Evolutionary conservation across 1,140 invertebrate species (phyloP).

Genomic region (Heterodera schachtii): DNA sequence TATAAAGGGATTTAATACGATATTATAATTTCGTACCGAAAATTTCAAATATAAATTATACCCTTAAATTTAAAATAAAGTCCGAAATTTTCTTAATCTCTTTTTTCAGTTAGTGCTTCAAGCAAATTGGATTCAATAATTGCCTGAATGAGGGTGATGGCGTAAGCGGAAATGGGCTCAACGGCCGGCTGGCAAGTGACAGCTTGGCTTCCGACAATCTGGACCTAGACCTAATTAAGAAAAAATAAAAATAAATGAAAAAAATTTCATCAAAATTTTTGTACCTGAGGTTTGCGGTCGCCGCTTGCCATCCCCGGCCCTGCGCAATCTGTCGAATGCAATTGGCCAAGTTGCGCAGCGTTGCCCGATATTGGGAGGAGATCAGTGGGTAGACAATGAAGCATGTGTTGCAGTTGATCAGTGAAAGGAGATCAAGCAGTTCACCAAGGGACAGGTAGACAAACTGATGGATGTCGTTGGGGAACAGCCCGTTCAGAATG

Average conservation of each 20-base stretch:
- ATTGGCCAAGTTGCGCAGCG: conserved; percentile 24
- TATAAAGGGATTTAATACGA: too few relatives aligned
- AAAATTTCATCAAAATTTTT: not conserved
- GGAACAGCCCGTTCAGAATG: conserved; percentile 52
- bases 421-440: conserved; percentile 47
- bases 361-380: conserved; percentile 36
- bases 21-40: too few relatives aligned
- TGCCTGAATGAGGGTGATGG: conserved; percentile 25
- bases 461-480: conserved; percentile 57
- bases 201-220: conserved; percentile 28
- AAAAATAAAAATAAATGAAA: not conserved
- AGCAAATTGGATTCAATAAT: not conserved
- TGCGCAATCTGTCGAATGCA: conserved; percentile 15
- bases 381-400: conserved; percentile 52
- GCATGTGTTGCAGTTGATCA: conserved; percentile 56
- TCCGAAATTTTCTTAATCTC: too few relatives aligned
- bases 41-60: too few relatives aligned
- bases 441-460: conserved; percentile 53
- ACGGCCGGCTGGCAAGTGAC: conserved; percentile 24
- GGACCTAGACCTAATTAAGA: conserved; percentile 5
- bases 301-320: conserved; percentile 19
- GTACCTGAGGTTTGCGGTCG: conserved; percentile 15
- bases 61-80: too few relatives aligned
- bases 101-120: too few relatives aligned
- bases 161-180: conserved; percentile 8